Percentiles rank a stretch among this genome's conserved stretches.
Conservation (phyloP, 2,797 vertebrate genomes). For the Gallirallus australis region DNA sequence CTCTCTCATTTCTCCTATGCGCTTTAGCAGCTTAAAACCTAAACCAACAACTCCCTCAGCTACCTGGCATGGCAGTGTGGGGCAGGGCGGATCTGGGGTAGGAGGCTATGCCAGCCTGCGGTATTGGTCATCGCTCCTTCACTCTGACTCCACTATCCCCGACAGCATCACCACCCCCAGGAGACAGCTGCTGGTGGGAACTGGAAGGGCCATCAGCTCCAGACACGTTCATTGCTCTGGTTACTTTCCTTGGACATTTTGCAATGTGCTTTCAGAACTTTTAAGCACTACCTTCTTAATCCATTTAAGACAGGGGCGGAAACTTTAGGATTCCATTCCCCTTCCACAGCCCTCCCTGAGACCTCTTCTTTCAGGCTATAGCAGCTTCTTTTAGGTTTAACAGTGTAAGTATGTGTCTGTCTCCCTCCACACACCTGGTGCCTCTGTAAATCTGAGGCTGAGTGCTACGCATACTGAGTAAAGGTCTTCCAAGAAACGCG, state of each 20-base stretch:
- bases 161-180: neutral
- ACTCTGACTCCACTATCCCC: neutral
- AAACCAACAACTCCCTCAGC: neutral
- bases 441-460: neutral
- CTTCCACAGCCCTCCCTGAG: neutral
- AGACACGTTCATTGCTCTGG: fast-evolving
- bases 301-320: neutral
- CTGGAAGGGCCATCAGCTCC: neutral
- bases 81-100: neutral
- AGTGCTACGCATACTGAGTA: neutral
- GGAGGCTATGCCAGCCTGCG: neutral
- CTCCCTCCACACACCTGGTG: neutral
- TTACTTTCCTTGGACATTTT: neutral
- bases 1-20: neutral
- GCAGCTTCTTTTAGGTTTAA: neutral
- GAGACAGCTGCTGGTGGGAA: neutral
- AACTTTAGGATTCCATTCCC: neutral
- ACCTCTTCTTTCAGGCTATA: neutral
- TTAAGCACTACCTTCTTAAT: neutral
- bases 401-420: neutral
- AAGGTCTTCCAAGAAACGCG: neutral
- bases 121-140: neutral
- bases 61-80: neutral
- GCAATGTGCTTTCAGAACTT: neutral
- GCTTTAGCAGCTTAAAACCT: neutral